Conservation (phyloP, 2,888 invertebrate species). For the Odontothrips loti region DNA sequence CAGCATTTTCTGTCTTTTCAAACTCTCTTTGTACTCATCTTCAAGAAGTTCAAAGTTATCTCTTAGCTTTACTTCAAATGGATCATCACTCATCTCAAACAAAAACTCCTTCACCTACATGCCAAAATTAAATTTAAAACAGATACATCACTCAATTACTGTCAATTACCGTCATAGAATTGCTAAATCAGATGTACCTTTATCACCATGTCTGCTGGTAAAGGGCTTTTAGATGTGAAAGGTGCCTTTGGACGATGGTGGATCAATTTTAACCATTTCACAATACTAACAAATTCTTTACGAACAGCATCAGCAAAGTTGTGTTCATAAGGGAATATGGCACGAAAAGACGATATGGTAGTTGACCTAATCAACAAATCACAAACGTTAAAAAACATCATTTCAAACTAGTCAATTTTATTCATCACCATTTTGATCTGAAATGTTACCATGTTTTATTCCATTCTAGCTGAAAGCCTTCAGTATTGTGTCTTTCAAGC, state of each 20-base stretch:
- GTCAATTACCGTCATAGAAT: conserved; percentile 28
- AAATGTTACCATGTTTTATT: conserved; percentile 63
- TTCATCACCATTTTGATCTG: no score
- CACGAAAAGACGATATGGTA: conserved; percentile 60
- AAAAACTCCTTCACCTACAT: conserved; percentile 75
- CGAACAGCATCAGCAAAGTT: conserved; percentile 83
- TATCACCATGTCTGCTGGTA: conserved; percentile 86
- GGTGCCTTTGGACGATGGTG: conserved; percentile 64
- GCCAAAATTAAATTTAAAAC: conserved; percentile 31
- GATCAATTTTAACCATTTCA: conserved; percentile 89
- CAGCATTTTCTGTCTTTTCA: conserved; percentile 81
- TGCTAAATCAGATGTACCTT: conserved; percentile 54
- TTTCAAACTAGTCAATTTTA: neutral
- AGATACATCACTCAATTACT: conserved; percentile 11
- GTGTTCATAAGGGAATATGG: conserved; percentile 80
- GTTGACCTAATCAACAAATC: conserved; percentile 49
- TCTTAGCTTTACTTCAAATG: conserved; percentile 92
- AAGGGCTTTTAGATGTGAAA: conserved; percentile 62
- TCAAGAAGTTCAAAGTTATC: conserved; percentile 93
- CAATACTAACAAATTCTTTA: conserved; percentile 81
- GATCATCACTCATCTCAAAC: conserved; percentile 94
- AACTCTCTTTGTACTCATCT: conserved; percentile 91
- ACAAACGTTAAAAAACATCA: neutral
- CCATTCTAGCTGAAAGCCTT: conserved; percentile 63
- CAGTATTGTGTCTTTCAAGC: conserved; percentile 69